These are phyloP conservation scores for Miniopterus natalensis DNA, from an alignment of 2,113 vertebrate species.

Conservation along the genomic window DNA sequence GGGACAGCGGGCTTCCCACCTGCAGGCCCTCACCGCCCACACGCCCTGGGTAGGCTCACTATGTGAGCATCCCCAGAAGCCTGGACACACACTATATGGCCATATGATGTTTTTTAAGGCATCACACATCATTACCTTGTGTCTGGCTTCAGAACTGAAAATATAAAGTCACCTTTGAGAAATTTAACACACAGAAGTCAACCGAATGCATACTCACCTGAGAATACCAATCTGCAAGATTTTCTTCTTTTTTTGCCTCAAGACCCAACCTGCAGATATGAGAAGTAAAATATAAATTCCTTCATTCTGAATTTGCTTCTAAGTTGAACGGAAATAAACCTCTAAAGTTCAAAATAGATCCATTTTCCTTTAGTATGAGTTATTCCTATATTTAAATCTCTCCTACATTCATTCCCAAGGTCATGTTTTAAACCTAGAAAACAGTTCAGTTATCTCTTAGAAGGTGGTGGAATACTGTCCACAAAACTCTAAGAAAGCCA, in stretches of 20 bases:
- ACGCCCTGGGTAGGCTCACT: background rate
- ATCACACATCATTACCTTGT: background rate
- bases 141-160: background rate
- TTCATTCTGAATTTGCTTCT: background rate
- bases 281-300: constrained; percentile 63
- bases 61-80: background rate
- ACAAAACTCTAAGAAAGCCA: background rate
- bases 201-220: constrained; percentile 89
- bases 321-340: background rate
- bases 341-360: background rate
- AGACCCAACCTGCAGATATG: constrained; percentile 92
- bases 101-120: background rate
- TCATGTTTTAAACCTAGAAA: background rate
- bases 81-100: background rate
- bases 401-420: background rate
- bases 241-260: constrained; percentile 98
- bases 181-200: constrained; percentile 60
- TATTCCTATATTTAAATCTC: constrained; percentile 12
- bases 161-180: background rate
- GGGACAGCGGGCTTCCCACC: background rate
- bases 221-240: constrained; percentile 98
- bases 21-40: background rate
- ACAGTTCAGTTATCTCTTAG: background rate
- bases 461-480: background rate
- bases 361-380: background rate